Evolutionary conservation across 2,113 vertebrate genomes (phyloP), one percentile per base, ranked within the genome.

Genomic region (Leucopsar rothschildi): DNA sequence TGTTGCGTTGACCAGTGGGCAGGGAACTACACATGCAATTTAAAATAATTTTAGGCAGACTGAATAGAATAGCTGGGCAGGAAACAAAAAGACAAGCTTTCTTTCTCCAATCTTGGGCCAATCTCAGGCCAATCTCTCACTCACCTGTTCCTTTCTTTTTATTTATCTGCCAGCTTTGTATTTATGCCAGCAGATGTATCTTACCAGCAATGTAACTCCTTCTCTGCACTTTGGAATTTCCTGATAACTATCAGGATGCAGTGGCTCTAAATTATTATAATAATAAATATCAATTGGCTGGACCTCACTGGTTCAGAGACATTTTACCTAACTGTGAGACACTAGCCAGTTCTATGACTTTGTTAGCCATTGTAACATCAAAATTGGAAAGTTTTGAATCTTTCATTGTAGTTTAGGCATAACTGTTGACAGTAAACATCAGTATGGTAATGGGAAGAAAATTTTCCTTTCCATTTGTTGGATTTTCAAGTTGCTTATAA

Each of bases 1-100:
- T 0, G 0, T 63, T 71, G 12, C 15, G 12, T 28, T 40, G 25
- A 45, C 12, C 16, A 31, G 3, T 25, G 50, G 27, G 3, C n/a
- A 83, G 40, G 12, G 9, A 20, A 13, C 9, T 42, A 57, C 5
- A 45, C 1, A 21, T 16, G 24, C 4, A 75, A 10, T 60, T 92
- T 81, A 23, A 68, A 92, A 44, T 29, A 4, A 45, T 50, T 78
- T 33, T 42, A 47, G 42, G 39, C 44, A 83, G 37, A 82, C 47
- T 47, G 2, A 80, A 61, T 13, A 31, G 27, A 59, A 44, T 66
- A 75, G 29, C 19, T 70, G 42, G 11, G 5, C 9, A 76, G 29
- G 45, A 50, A 73, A 39, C 5, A 56, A 25, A 77, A 69, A 70
- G 5, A 37, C 10, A 44, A 63, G 6, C 5, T 52, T 70, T 31